Conservation (phyloP, 1,140 invertebrate species). For the Cotesia vestalis region DNA sequence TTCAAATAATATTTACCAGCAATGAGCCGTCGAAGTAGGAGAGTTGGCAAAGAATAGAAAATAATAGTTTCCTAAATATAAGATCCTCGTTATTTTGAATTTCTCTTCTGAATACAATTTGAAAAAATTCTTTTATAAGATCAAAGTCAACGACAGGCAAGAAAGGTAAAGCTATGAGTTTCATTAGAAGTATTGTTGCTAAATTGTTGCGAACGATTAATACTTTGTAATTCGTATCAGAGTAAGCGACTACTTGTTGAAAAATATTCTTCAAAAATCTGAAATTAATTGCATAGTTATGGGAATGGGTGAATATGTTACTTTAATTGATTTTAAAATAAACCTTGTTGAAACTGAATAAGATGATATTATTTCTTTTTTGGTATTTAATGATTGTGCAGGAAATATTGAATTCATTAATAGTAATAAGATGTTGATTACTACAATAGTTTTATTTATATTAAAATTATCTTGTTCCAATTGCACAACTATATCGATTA, state of each 20-base stretch:
- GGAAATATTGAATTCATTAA: slow-evolving; percentile 44
- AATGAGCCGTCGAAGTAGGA: slow-evolving; percentile 30
- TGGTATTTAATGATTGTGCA: background rate
- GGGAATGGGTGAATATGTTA: background rate
- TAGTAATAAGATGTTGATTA: slow-evolving; percentile 48
- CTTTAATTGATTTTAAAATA: slow-evolving; percentile 16
- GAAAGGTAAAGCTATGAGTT: slow-evolving; percentile 40
- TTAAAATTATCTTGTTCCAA: slow-evolving; percentile 34
- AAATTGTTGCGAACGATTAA: slow-evolving; percentile 52
- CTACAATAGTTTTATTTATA: slow-evolving; percentile 35
- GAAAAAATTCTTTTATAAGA: slow-evolving; percentile 48
- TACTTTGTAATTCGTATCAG: slow-evolving; percentile 32
- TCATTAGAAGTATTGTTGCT: slow-evolving; percentile 48
- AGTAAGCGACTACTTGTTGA: slow-evolving; percentile 39
- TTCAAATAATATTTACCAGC: slow-evolving; percentile 32
- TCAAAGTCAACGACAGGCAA: slow-evolving; percentile 51
- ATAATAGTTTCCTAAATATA: slow-evolving; percentile 47
- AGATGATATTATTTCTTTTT: slow-evolving; percentile 34
- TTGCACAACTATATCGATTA: slow-evolving; percentile 15
- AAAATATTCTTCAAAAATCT: slow-evolving; percentile 52
- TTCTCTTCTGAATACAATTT: slow-evolving; percentile 40
- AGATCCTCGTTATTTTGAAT: slow-evolving; percentile 40
- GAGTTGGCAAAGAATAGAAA: slow-evolving; percentile 44
- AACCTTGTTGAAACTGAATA: slow-evolving; percentile 48
- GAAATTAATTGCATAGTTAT: slow-evolving; percentile 3